These are phyloP conservation scores for Spizella passerina DNA, from an alignment of 2,797 vertebrate species.

Conservation along the genomic window DNA sequence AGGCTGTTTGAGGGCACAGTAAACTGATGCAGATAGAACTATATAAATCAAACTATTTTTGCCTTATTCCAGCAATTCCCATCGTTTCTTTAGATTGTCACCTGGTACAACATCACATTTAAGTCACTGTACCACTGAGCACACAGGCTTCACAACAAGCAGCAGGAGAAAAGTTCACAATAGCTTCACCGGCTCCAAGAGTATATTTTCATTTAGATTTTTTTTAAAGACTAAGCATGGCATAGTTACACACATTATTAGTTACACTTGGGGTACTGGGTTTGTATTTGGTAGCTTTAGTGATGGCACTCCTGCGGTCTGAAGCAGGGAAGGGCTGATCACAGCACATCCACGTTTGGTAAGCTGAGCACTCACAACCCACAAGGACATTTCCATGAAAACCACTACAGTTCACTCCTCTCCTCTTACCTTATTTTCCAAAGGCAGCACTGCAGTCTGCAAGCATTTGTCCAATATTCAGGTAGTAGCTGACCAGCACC, in stretches of 20 bases:
- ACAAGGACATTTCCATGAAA: neutral
- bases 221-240: neutral
- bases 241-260: neutral
- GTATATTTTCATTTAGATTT: neutral
- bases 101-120: rapidly evolving
- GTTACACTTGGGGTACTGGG: rapidly evolving
- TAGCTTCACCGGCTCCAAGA: neutral
- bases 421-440: neutral
- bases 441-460: neutral
- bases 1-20: neutral
- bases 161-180: neutral
- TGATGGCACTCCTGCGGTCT: neutral
- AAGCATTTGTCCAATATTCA: neutral
- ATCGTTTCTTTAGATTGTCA: neutral
- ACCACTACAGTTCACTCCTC: neutral
- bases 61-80: neutral
- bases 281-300: neutral
- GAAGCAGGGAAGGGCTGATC: neutral
- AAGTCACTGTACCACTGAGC: rapidly evolving
- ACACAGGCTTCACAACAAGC: neutral
- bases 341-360: neutral
- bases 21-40: neutral
- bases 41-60: neutral
- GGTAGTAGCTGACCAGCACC: neutral
- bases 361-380: neutral